Conservation (phyloP, 2,888 invertebrate genomes). For the Cyclophora albipunctata region DNA sequence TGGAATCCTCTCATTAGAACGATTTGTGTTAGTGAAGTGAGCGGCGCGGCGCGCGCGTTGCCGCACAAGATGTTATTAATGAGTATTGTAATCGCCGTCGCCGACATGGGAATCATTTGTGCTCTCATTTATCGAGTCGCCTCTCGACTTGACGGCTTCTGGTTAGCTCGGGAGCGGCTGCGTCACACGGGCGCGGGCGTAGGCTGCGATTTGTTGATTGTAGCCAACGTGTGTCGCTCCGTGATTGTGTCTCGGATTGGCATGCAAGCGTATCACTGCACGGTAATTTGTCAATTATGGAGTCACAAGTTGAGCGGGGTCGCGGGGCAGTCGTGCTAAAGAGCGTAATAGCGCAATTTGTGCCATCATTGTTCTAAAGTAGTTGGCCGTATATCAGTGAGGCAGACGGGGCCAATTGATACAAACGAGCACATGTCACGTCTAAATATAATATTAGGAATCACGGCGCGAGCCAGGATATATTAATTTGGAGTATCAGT, state of each 20-base stretch:
- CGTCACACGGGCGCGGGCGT: constrained; percentile 13
- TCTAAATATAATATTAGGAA: constrained; percentile 77
- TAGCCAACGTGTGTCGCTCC: constrained; percentile 23
- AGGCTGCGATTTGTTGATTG: constrained; percentile 27
- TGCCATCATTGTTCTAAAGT: constrained; percentile 74
- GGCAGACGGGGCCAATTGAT: constrained; percentile 73
- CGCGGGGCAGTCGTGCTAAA: constrained; percentile 53
- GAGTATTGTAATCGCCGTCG: constrained; percentile 56
- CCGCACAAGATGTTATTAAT: constrained; percentile 65
- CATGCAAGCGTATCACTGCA: constrained; percentile 54
- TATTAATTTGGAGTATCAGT: constrained; percentile 71
- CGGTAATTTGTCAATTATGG: constrained; percentile 53
- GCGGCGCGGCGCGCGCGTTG: constrained; percentile 56
- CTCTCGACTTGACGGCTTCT: constrained; percentile 35
- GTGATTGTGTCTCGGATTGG: constrained; percentile 41
- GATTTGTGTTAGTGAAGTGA: constrained; percentile 59
- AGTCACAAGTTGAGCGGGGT: constrained; percentile 46
- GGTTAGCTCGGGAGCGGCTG: constrained; percentile 27
- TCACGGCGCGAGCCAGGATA: constrained; percentile 76
- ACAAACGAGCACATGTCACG: constrained; percentile 75
- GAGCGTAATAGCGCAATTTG: constrained; percentile 70
- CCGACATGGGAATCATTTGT: constrained; percentile 52
- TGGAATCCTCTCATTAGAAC: constrained; percentile 66
- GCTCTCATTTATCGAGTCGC: constrained; percentile 44
- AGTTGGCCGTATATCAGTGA: constrained; percentile 71